Base-by-base conservation (phyloP, 2,888 invertebrate species). In the Microctonus brassicae region DNA sequence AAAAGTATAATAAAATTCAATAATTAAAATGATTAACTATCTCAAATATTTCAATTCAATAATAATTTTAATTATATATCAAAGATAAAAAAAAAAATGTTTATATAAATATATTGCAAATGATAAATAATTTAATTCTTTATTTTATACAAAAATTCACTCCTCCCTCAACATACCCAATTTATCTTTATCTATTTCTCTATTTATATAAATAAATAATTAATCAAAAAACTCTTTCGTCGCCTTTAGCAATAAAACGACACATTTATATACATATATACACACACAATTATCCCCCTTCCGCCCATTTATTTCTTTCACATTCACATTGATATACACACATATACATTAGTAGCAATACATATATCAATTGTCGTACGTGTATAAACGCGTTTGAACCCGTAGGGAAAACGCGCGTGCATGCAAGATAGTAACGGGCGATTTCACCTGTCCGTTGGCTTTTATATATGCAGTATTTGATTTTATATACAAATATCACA, bases 381-480 rank as follows among this genome's bases (percentile, higher is more conserved):
- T 47, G 47, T 7, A 47, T 17, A n/a, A n/a, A n/a, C 47, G 47
- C 47, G 47, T 47, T 39, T n/a, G n/a, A 63, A 42, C 57, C 39
- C 65, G n/a, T 34, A 24, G 26, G 66, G 57, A 34, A 36, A 17
- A 55, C 39, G 53, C 39, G 57, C 68, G 72, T 68, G 68, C 63
- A 72, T 69, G 65, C 68, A 29, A 69, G 72, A 72, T 72, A 63
- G 67, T 7, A 70, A 70, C 67, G 71, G 65, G 66, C 76, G 73
- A 77, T 79, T 82, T 77, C 81, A 82, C 81, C 82, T 82, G 82
- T 80, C 79, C 70, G 34, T 47, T 47, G 17, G 7, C 4, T 47
- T 47, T 70, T 66, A 24, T 29, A 42, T 47, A 61, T 24, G 36
- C 53, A 63, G 66, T 64, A 7, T 29, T 5, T 5, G 7, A 29